These are phyloP conservation scores for Paralinhomoeus sp. DNA, from an alignment of 2,888 invertebrate genomes.

Conservation along the genomic window DNA sequence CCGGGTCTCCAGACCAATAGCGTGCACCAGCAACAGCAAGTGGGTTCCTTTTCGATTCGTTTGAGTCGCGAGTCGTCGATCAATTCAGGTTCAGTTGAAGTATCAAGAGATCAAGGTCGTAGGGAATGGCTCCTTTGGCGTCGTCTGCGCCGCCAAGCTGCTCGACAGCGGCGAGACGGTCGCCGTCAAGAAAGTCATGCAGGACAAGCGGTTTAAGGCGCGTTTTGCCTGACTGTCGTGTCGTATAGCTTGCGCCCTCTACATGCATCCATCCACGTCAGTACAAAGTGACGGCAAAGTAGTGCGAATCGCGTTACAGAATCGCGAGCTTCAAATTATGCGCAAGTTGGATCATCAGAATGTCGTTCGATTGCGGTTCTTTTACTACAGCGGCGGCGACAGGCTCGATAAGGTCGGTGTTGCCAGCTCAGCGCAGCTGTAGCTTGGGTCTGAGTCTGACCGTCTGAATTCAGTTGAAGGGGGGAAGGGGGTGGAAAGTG, in stretches of 20 bases:
- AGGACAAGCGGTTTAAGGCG: slow-evolving; percentile 99
- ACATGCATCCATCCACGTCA: too few species aligned
- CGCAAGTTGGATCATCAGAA: slow-evolving; percentile 98
- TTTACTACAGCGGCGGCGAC: slow-evolving; percentile 99
- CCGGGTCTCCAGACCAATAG: too few species aligned
- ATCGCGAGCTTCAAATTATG: slow-evolving; percentile 99
- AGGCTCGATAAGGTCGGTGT: slow-evolving; percentile 43
- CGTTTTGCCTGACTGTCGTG: too few species aligned
- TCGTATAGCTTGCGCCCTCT: too few species aligned
- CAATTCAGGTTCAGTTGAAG: slow-evolving; percentile 54
- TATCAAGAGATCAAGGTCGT: slow-evolving; percentile 98
- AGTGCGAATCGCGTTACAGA: slow-evolving; percentile 36
- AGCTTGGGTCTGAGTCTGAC: too few species aligned
- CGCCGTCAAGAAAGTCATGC: slow-evolving; percentile 98
- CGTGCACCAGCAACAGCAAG: too few species aligned
- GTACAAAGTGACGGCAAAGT: too few species aligned
- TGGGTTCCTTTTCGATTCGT: too few species aligned
- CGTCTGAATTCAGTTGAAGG: too few species aligned
- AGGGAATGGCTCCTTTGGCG: slow-evolving; percentile 99
- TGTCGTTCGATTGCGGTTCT: slow-evolving; percentile 99
- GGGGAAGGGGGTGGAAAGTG: too few species aligned
- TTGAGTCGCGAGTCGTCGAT: too few species aligned
- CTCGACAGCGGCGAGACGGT: slow-evolving; percentile 87
- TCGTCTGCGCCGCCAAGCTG: slow-evolving; percentile 94
- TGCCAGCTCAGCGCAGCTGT: too few species aligned